phyloP scores from a whole-genome alignment of 2,113 vertebrate genomes.

The Lagopus leucura region DNA sequence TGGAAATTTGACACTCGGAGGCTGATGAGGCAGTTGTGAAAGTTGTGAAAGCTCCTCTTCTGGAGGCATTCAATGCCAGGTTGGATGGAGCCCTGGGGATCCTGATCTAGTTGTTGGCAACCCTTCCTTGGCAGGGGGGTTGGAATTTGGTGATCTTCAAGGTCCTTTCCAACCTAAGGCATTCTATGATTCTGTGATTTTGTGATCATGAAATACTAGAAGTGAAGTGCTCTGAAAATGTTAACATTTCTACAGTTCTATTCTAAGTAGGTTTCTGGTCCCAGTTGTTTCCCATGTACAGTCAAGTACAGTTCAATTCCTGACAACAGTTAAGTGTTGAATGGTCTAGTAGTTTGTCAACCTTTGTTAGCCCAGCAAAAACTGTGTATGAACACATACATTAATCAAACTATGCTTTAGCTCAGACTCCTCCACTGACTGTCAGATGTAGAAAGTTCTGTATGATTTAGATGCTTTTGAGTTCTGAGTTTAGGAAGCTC shows the following conservation, averaged over 20 bases:
- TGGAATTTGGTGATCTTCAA: too few relatives aligned
- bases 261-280: not conserved
- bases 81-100: too few relatives aligned
- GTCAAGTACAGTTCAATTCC: not conserved
- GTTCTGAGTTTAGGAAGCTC: not conserved
- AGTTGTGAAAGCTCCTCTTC: too few relatives aligned
- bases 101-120: too few relatives aligned
- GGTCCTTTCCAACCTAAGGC: too few relatives aligned
- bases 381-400: not conserved
- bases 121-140: too few relatives aligned
- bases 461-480: not conserved
- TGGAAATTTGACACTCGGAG: too few relatives aligned
- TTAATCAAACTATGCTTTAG: not conserved
- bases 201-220: not conserved
- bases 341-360: not conserved
- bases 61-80: too few relatives aligned
- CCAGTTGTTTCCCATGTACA: not conserved
- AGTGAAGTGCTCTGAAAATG: not conserved
- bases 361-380: not conserved
- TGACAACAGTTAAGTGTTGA: not conserved
- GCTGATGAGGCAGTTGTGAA: too few relatives aligned
- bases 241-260: fast-evolving
- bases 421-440: not conserved
- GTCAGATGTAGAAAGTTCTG: not conserved
- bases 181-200: too few relatives aligned